phyloP scores from a whole-genome alignment of 1,140 invertebrate genomes.

The Zophobas morio region DNA sequence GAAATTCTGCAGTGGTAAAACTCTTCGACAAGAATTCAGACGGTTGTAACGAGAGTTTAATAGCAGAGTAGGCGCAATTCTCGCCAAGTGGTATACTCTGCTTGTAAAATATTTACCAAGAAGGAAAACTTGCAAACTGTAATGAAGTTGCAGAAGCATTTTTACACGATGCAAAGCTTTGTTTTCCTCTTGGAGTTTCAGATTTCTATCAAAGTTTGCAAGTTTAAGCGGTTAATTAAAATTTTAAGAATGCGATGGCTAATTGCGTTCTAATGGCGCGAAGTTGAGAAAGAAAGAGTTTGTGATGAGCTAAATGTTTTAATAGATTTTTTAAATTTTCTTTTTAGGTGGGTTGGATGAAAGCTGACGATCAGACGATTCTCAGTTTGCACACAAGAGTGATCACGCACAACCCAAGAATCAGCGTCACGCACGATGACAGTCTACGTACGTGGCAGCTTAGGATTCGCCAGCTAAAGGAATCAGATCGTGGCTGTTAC shows the following conservation, averaged over 20 bases:
- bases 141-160: conserved; percentile 32
- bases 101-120: conserved; percentile 31
- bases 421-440: conserved; percentile 71
- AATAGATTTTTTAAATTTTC: conserved; percentile 9
- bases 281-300: too few species aligned
- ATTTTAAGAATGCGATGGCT: conserved; percentile 38
- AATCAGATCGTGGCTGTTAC: conserved; percentile 84
- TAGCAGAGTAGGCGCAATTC: conserved; percentile 10
- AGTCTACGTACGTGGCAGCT: conserved; percentile 83
- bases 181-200: conserved; percentile 37
- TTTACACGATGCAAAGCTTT: conserved; percentile 25
- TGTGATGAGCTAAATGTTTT: not conserved
- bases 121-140: conserved; percentile 23
- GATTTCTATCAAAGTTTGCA: conserved; percentile 8
- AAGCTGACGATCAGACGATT: conserved; percentile 90
- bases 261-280: conserved; percentile 27
- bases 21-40: conserved; percentile 26
- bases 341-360: conserved; percentile 91
- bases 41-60: conserved; percentile 12
- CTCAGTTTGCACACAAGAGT: conserved; percentile 87
- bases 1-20: conserved; percentile 8
- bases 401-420: conserved; percentile 89
- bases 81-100: not conserved
- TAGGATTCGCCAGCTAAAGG: conserved; percentile 80
- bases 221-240: conserved; percentile 38